phyloP scores from a whole-genome alignment of 2,888 invertebrate species.

The Steinernema hermaphroditum region DNA sequence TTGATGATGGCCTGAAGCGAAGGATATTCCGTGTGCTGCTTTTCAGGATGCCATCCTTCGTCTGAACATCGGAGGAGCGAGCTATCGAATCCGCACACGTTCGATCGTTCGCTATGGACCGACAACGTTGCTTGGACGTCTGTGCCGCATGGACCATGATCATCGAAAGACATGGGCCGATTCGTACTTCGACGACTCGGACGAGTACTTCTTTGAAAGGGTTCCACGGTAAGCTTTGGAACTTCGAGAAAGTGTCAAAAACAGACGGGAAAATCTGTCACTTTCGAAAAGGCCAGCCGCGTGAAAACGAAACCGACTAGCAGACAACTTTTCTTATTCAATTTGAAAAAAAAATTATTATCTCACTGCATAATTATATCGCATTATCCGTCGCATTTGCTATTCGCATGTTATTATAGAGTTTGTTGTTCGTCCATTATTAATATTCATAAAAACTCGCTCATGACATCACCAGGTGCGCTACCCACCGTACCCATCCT shows the following conservation, averaged over 20 bases:
- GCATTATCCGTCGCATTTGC: too few species aligned
- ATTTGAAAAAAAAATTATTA: too few species aligned
- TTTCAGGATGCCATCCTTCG: slow-evolving; percentile 61
- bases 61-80: slow-evolving; percentile 63
- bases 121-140: slow-evolving; percentile 50
- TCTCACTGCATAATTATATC: too few species aligned
- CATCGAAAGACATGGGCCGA: slow-evolving; percentile 64
- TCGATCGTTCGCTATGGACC: slow-evolving; percentile 62
- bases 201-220: slow-evolving; percentile 64
- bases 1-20: slow-evolving; percentile 6
- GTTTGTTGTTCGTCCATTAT: too few species aligned
- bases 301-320: too few species aligned
- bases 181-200: slow-evolving; percentile 62
- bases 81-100: slow-evolving; percentile 60
- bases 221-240: slow-evolving; percentile 52
- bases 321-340: too few species aligned
- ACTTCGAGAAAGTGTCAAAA: background rate
- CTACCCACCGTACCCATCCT: background rate
- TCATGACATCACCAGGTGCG: too few species aligned
- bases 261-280: too few species aligned
- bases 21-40: background rate
- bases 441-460: too few species aligned
- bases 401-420: too few species aligned
- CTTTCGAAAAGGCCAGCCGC: too few species aligned
- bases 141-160: slow-evolving; percentile 63